Evolutionary conservation across 2,888 invertebrate genomes (phyloP), one percentile per base, ranked within the genome.

Genomic region (Zygothrica quintamaculata): DNA sequence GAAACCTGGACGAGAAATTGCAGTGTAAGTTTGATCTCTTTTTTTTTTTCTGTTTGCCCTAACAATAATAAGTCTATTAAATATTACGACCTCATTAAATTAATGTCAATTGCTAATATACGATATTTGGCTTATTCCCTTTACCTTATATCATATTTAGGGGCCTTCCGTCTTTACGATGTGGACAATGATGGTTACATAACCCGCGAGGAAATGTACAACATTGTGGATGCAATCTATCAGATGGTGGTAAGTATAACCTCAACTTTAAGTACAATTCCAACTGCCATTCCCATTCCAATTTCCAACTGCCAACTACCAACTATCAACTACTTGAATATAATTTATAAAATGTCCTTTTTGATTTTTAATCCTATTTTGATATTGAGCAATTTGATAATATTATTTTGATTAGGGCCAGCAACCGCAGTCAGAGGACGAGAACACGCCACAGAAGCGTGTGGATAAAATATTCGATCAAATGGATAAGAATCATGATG

Each of bases 401-500:
- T 40, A 52, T 69, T 33, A 7, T 9, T 29, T 13, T 39, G n/a
- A 92, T 9, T 58, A 97, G 97, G 97, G 97, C 13, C 97, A 97
- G 90, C 95, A 96, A 74, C 96, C 97, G 46, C 95, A 95, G 79
- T 94, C 96, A 18, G 97, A 97, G 88, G 97, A 97, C 89, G 97
- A 97, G 89, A 97, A 97, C 90, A 97, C 97, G 70, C 97, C 97
- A 11, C 97, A 98, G 91, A 98, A 98, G 91, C 94, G 98, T 89
- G 99, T 99, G 72, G 98, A 99, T 92, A 98, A 98, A 92, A 99
- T 99, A 90, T 99, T 99, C 92, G 97, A 98, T 92, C 98, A 98
- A 91, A 98, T 99, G 98, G 99, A 99, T 92, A 99, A 97, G 93
- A 99, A 99, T 92, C 98, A 98, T 92, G 99, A 99, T 92, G 98